These are phyloP conservation scores for Dicrurus megarhynchus DNA, from an alignment of 2,113 vertebrate genomes.

Conservation along the genomic window DNA sequence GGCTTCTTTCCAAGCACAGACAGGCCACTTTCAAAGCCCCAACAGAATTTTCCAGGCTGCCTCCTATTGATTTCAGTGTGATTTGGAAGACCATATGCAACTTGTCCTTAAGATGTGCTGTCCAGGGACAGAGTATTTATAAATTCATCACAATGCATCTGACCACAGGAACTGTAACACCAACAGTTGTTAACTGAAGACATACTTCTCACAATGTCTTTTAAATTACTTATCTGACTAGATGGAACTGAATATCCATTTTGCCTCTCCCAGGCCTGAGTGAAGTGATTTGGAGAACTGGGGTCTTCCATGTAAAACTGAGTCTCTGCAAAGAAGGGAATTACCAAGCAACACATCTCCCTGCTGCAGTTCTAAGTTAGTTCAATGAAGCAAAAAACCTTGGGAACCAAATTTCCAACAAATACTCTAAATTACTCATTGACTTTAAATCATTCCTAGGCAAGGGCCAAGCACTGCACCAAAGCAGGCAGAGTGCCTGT, in stretches of 20 bases:
- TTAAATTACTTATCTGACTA: background rate
- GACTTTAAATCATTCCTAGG: background rate
- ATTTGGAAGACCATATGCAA: background rate
- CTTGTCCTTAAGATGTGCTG: background rate
- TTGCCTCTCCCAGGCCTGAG: background rate
- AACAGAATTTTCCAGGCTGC: background rate
- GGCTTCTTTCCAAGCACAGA: background rate
- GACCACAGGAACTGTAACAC: background rate
- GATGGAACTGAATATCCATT: background rate
- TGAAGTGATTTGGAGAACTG: background rate
- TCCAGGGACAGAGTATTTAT: background rate
- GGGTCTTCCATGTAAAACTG: background rate
- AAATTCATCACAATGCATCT: background rate
- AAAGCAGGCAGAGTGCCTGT: background rate
- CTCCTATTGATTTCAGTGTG: background rate
- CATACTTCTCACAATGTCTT: background rate
- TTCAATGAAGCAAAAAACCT: background rate
- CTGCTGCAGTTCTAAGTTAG: background rate
- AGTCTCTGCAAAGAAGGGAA: background rate
- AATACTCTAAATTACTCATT: background rate
- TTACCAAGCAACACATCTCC: background rate
- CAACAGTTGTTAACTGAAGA: background rate
- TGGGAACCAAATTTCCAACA: background rate
- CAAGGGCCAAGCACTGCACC: background rate
- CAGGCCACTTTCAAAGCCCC: background rate